Percentiles rank a stretch among this genome's conserved stretches.
Evolutionary conservation across 2,888 invertebrate species (phyloP).

Genomic region (Alloscopus bannaensis): DNA sequence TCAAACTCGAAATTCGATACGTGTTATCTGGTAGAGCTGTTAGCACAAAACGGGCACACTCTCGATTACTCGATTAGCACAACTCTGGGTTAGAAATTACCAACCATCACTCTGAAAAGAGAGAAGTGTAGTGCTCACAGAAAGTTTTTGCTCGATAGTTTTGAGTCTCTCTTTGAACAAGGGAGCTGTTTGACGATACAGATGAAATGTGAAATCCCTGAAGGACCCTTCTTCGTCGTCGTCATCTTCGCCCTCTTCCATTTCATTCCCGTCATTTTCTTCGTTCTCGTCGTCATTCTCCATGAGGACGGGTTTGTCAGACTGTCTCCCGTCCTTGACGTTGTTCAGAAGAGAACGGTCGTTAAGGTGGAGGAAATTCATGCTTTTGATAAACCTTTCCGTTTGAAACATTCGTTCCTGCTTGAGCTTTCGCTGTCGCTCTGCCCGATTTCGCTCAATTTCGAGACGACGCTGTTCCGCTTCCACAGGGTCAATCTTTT

Average conservation of each 20-base stretch:
- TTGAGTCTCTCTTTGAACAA: slow-evolving; percentile 90
- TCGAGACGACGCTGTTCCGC: slow-evolving; percentile 85
- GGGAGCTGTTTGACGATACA: slow-evolving; percentile 90
- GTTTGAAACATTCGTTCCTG: slow-evolving; percentile 85
- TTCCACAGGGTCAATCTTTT: slow-evolving; percentile 80
- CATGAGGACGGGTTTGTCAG: too few relatives aligned
- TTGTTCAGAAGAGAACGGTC: slow-evolving; percentile 78
- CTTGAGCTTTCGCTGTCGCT: slow-evolving; percentile 81
- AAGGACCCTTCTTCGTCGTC: slow-evolving; percentile 79
- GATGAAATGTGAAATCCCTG: slow-evolving; percentile 89
- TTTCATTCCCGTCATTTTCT: slow-evolving; percentile 75
- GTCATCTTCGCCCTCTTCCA: slow-evolving; percentile 74
- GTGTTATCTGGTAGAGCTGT: too few relatives aligned
- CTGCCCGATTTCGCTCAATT: slow-evolving; percentile 82
- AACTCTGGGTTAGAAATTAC: too few relatives aligned
- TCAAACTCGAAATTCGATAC: too few relatives aligned
- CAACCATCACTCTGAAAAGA: background rate
- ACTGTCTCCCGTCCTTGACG: background rate
- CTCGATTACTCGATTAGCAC: too few relatives aligned
- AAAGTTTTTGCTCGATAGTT: slow-evolving; percentile 85
- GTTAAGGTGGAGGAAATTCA: slow-evolving; percentile 89
- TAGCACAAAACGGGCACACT: too few relatives aligned
- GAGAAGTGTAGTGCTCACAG: slow-evolving; percentile 54
- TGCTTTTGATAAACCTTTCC: slow-evolving; percentile 88
- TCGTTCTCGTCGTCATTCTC: slow-evolving; percentile 77